Evolutionary conservation across 2,113 vertebrate species (phyloP).

Genomic region (Phaetusa simplex): DNA sequence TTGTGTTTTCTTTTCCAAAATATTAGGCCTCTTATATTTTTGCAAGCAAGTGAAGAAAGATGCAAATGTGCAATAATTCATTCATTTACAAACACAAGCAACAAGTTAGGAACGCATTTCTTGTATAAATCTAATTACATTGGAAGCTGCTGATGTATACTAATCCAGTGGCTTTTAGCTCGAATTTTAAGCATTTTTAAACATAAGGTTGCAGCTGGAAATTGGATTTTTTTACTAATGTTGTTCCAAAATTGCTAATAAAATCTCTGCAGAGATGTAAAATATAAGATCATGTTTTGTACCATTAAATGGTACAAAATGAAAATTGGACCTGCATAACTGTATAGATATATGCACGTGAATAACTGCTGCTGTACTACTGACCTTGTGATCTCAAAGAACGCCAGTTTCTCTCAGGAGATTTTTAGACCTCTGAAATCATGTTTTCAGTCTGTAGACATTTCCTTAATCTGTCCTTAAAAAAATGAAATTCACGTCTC

Average conservation of each 20-base stretch:
- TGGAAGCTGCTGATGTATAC: neutral
- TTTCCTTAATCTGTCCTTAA: conserved; percentile 65
- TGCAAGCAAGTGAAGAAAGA: neutral
- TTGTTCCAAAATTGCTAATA: neutral
- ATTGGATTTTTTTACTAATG: neutral
- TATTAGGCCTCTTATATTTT: neutral
- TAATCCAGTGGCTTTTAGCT: neutral
- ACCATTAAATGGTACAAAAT: neutral
- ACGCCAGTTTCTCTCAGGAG: conserved; percentile 46
- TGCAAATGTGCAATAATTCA: neutral
- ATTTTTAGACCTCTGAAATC: conserved; percentile 67
- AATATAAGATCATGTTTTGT: neutral
- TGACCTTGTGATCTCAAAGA: conserved; percentile 70
- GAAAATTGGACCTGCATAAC: neutral
- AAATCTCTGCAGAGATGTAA: neutral
- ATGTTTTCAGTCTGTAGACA: conserved; percentile 66
- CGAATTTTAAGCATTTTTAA: neutral
- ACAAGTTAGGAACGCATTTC: neutral
- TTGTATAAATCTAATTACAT: neutral
- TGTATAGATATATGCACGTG: neutral
- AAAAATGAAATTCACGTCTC: conserved; percentile 43
- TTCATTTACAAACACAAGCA: neutral
- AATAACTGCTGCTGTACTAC: conserved; percentile 18
- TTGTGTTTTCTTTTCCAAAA: neutral
- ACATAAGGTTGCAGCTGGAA: neutral